Evolutionary conservation across 2,888 invertebrate species (phyloP), one percentile per base, ranked within the genome.

Genomic region (Diabrotica balteata): DNA sequence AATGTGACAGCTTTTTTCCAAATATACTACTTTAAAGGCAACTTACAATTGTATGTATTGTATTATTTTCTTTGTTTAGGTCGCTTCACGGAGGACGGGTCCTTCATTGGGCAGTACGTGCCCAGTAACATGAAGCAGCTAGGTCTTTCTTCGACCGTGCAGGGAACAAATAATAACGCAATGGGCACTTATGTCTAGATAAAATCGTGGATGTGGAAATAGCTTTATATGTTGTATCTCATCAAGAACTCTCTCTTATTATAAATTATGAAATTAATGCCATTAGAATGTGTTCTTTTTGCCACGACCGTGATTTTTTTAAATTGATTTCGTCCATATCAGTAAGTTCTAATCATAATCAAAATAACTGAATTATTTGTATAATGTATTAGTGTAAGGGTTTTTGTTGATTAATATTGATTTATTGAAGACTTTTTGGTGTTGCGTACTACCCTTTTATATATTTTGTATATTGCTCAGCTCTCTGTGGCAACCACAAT

Each of bases 61-160:
- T n/a, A 43, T 45, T n/a, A 17, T 59, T 67, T 47, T 46, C 66
- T 70, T 75, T 72, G 55, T 17, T 51, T 85, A 93, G 93, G 92
- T 84, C 94, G 94, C 77, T 97, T 97, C 86, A 96, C 97, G 74
- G 97, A 97, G 87, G 97, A 97, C 86, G 97, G 97, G 59, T 97
- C 97, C 72, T 97, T 97, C 86, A 97, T 97, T 84, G 97, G 97
- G 58, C 96, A 96, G 86, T 97, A 97, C 85, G 96, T 96, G 80
- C 93, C 93, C 68, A 92, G 91, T 76, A 92, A 90, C 80, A 87
- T 91, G 80, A 90, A 88, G 80, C 88, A 90, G 69, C 85, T 87
- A 68, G 84, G 86, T 79, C 83, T 85, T 76, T 85, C 85, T 72
- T 84, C 85, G 75, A 84, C 86, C 73, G 74, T 79, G 68, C 74